Evolutionary conservation across 2,888 invertebrate species (phyloP), one percentile per base, ranked within the genome.

Genomic region (Microplitis manilae): DNA sequence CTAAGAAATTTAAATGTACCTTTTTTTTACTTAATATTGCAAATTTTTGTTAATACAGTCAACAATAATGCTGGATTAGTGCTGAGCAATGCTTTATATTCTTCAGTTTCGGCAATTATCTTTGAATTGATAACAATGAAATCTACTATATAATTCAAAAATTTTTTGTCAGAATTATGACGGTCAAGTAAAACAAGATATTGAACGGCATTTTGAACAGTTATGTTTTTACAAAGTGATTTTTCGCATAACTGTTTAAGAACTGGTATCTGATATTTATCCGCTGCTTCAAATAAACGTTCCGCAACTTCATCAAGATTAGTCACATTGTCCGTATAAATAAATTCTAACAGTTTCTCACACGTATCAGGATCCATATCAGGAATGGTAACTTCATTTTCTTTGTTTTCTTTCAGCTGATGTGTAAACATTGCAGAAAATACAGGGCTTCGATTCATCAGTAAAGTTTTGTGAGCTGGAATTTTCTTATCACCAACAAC

Each of bases 341-440:
- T 30, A 30, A 30, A 30, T 30, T 30, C 13, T n/a, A 77, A 41
- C 0, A 77, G n/a, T 30, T 68, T 64, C 0, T 64, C 7, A 6
- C 68, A 61, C 1, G 50, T 62, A 9, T 68, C 69, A 38, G 38
- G 41, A 8, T 15, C 15, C 50, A 70, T 69, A 30, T 69, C 73
- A 15, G 39, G 5, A 61, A 77, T 38, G 1, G 13, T 17, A 1
- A 77, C 62, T 61, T 50, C 40, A 60, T 61, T 39, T 68, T 40
- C 9, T 13, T 38, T 20, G 17, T 41, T 20, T 38, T 61, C 39
- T 6, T 39, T n/a, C 50, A n/a, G 8, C n/a, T 77, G 17, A 6
- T 68, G 9, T 7, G 13, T 20, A 15, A 77, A 38, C 73, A 69
- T 73, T 1, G 77, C 41, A 17, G 8, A 17, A 61, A 77, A 77